Conservation (phyloP, 2,113 vertebrate genomes). For the Callocephalon fimbriatum region DNA sequence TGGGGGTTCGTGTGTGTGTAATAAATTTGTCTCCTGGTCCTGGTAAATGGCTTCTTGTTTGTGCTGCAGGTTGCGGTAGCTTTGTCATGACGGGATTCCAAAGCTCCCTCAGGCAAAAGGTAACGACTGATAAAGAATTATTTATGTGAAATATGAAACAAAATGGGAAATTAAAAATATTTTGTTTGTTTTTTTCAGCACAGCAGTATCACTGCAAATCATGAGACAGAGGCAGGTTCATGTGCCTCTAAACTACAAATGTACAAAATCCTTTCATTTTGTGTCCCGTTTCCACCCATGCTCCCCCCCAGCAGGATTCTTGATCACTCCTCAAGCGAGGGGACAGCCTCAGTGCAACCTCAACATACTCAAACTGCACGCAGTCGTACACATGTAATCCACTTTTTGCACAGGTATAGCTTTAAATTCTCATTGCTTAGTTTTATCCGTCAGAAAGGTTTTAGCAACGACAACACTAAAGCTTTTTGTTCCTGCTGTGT, state of each 20-base stretch:
- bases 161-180: not conserved
- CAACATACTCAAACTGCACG: accelerated
- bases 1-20: not conserved
- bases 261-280: not conserved
- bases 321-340: too few relatives aligned
- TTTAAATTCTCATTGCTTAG: not conserved
- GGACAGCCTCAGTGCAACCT: not conserved
- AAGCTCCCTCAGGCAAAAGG: not conserved
- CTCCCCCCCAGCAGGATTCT: too few relatives aligned
- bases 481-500: not conserved
- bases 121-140: not conserved
- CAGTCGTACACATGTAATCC: accelerated
- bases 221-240: not conserved
- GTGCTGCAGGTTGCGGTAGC: accelerated
- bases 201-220: not conserved
- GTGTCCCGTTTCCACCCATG: accelerated
- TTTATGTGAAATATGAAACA: not conserved
- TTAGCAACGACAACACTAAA: not conserved
- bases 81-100: accelerated
- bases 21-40: not conserved
- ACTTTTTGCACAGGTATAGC: not conserved
- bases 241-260: not conserved
- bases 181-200: not conserved
- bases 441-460: not conserved
- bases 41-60: not conserved